Base-by-base conservation (phyloP, 2,797 vertebrate genomes). In the Caiman crocodilus region DNA sequence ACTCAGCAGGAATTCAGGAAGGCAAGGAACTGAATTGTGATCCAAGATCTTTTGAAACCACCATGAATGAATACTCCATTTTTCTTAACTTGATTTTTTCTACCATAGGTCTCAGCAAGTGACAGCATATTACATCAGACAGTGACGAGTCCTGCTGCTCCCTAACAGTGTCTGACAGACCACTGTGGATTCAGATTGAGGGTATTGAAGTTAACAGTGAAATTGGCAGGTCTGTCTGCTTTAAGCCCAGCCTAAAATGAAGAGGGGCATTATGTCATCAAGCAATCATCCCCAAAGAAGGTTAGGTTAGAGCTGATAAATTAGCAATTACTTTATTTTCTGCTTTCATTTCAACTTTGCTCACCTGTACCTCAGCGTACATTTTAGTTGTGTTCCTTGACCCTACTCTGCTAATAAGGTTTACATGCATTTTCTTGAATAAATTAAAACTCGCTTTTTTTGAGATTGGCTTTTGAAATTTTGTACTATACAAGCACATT, bases 1-100 rank as follows among this genome's bases (percentile, higher is more conserved):
- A 82, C 12, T 30, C 7, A 7, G 64, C 84, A 86, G 79, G 81
- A 90, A 89, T 60, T 82, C 79, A 82, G 85, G 78, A 80, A 50
- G 80, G 78, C 63, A 80, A 42, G 59, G 59, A 74, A 28, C 73
- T 83, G 42, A 78, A 85, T 85, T 93, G 78, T 96, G 74, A 64
- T 91, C 23, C 42, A 50, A 50, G 42, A 50, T 42, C 67, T 79
- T 83, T 81, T 91, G 32, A 75, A 89, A 90, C 88, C 23, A 77
- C 79, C 23, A 10, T 65, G 10, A 93, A 87, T 95, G 84, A 91
- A 74, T 92, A 82, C 91, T 94, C 90, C 75, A 63, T 60, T 97
- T 90, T 93, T 89, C 78, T 96, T 97, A 94, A 96, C 93, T 96
- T 96, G 93, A 59, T 96, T 95, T 96, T 97, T 96, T 96, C 96